Evolutionary conservation across 2,888 invertebrate genomes (phyloP), one percentile per base, ranked within the genome.

Genomic region (Eupithecia tripunctaria): DNA sequence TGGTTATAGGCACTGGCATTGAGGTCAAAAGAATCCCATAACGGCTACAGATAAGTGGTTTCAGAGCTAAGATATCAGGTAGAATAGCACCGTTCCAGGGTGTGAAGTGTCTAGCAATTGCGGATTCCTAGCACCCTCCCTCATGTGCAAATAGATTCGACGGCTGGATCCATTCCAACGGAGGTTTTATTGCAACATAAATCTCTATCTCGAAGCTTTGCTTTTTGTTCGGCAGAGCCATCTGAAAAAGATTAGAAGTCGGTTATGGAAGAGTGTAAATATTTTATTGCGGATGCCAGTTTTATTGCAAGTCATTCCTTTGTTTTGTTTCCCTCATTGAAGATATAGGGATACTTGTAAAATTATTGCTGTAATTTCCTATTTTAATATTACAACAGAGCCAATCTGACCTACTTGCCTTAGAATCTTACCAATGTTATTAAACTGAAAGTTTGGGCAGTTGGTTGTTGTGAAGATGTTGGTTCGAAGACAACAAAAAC

Each of bases 121-220:
- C 71, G 76, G 78, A 77, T 78, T 77, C 76, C 72, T 73, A 68
- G 68, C 73, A 72, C 78, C 75, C 62, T 72, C 78, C 75, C 62
- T 76, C 71, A 82, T 81, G 82, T 82, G 83, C 85, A 87, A 88
- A 88, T 88, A 87, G 86, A 89, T 87, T 89, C 84, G 78, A 80
- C 77, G 77, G 78, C 86, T 90, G 89, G 89, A 88, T 79, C 77
- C 77, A 70, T 76, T 88, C 89, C 91, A 91, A 87, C 74, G 78
- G 82, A 79, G 79, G 76, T 80, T 85, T 88, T 88, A 90, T 88
- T 87, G 84, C 86, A 77, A 81, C 85, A 87, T 90, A 89, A 90
- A 90, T 90, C 84, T 83, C 84, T 86, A 89, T 88, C 83, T 81
- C 68, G 67, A 75, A 73, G 78, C 76, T 72, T 74, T 74, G 76